Evolutionary conservation across 2,797 vertebrate species (phyloP), one percentile per base, ranked within the genome.

Genomic region (Gila robusta): DNA sequence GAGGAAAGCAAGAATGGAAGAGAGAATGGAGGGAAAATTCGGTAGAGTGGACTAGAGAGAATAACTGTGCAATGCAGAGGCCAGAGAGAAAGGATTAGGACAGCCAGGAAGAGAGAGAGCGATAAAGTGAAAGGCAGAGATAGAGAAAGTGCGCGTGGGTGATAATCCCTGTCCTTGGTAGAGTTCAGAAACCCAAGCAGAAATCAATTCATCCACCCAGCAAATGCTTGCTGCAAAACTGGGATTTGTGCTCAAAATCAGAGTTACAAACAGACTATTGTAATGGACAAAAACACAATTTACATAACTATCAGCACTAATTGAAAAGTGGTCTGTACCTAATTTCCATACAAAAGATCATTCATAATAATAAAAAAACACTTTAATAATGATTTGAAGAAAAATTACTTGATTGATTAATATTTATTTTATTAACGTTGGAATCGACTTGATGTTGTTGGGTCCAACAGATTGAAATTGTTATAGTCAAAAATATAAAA

Each of bases 111-210:
- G 87, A 49, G 47, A 49, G 90, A 92, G 92, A 90, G 89, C 89
- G 83, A 92, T 89, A 81, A 71, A 91, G 92, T 94, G 93, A 95
- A 52, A 83, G 74, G 32, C 28, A 88, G 88, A 90, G 87, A 83
- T 87, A 82, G 87, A 93, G 93, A 88, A 87, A 91, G 89, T 73
- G 83, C 90, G 93, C 91, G 93, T 94, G 94, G 94, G 94, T 91
- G 92, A 92, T 93, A 94, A 91, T 88, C 94, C 93, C 94, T 94
- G 94, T 93, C 94, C 94, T 92, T 91, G 91, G 89, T 92, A 92
- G 67, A 93, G 89, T 93, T 95, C 91, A 94, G 93, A 79, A 67
- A 90, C 90, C 93, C 88, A 90, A 89, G 90, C 91, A 93, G 87
- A 89, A 89, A 91, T 92, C 90, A 90, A 93, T 91, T 91, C 89